Percentiles rank a stretch among this genome's conserved stretches.
phyloP scores from a whole-genome alignment of 2,797 vertebrate genomes.

The Alosa sapidissima region DNA sequence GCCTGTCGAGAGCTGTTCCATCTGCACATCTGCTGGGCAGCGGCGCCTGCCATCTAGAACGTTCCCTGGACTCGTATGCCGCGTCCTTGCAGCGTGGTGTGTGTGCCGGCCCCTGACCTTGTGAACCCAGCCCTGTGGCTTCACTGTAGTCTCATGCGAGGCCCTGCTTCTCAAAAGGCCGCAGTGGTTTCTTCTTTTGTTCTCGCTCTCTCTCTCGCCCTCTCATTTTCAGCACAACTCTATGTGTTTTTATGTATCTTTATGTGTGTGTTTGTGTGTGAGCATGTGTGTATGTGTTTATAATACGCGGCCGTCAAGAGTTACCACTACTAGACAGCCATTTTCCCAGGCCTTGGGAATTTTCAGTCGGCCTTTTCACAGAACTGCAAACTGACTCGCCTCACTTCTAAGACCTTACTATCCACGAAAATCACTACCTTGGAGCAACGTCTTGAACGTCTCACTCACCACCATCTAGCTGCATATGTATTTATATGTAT shows the following conservation, averaged over 20 bases:
- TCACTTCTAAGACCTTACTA: background rate
- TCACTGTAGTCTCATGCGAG: constrained; percentile 8
- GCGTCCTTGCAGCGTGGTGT: constrained; percentile 18
- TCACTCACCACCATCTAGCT: background rate
- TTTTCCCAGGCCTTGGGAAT: background rate
- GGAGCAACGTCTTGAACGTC: background rate
- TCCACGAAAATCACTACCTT: constrained; percentile 3
- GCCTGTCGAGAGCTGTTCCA: background rate
- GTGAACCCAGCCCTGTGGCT: constrained; percentile 30
- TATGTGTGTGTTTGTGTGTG: background rate
- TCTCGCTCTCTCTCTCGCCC: constrained; percentile 26
- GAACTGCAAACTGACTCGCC: background rate
- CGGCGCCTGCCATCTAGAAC: background rate
- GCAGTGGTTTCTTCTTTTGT: constrained; percentile 10
- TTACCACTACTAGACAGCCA: background rate
- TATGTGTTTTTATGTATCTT: background rate
- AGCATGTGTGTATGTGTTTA: background rate
- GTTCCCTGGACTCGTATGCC: background rate
- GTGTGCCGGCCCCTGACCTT: constrained; percentile 33
- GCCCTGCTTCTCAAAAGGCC: constrained; percentile 26
- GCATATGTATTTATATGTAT: too few relatives aligned
- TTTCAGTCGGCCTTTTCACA: background rate
- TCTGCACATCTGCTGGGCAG: constrained; percentile 21
- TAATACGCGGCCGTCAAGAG: background rate
- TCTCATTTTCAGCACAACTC: constrained; percentile 37